These are phyloP conservation scores for Hymenopus coronatus DNA, from an alignment of 2,888 invertebrate genomes.

Conservation along the genomic window DNA sequence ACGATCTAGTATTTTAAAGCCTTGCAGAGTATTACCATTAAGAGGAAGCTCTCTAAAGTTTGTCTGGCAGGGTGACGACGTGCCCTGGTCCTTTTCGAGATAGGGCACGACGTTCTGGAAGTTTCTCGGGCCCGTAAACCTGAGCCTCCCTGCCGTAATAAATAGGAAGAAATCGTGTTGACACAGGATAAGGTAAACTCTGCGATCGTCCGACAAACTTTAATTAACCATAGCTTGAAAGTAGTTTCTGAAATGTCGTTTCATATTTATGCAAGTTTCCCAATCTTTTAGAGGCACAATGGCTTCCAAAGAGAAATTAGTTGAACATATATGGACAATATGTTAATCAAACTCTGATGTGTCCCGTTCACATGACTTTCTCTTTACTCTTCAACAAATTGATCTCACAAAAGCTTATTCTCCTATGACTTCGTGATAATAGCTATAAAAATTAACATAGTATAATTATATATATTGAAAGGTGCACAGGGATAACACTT, in stretches of 20 bases:
- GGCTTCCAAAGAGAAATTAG: background rate
- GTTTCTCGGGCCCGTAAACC: background rate
- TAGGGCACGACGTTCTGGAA: background rate
- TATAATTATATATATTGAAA: too few species aligned
- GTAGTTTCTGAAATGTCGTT: background rate
- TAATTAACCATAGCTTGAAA: background rate
- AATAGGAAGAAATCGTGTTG: background rate
- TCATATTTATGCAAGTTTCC: background rate
- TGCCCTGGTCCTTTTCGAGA: background rate
- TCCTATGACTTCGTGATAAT: too few species aligned
- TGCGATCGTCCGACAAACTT: background rate
- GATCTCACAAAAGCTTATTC: too few species aligned
- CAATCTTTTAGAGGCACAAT: background rate
- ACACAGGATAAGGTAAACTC: background rate
- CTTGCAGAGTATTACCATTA: background rate
- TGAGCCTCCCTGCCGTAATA: background rate
- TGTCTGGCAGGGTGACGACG: background rate
- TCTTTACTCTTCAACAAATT: too few species aligned
- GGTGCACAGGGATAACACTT: too few species aligned
- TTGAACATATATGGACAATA: background rate
- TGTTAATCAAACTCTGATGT: too few species aligned
- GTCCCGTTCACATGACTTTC: too few species aligned
- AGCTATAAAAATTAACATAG: too few species aligned
- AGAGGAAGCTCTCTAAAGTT: background rate
- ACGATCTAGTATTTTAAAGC: background rate